Conservation (phyloP, 2,888 invertebrate species). For the Thumatha senex region DNA sequence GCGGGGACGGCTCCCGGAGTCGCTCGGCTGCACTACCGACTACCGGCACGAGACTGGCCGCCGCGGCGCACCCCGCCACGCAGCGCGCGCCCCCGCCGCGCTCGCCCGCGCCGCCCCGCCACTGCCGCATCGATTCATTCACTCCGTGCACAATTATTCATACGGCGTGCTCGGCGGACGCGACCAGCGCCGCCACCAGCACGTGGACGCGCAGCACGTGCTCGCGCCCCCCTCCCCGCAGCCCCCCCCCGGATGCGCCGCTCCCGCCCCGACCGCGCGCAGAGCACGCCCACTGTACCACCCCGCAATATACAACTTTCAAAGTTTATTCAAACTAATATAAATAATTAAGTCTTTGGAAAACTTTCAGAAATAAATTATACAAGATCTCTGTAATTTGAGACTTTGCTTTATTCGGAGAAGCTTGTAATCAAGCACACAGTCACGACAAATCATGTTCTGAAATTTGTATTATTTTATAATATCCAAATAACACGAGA, state of each 20-base stretch:
- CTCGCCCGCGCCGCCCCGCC: slow-evolving; percentile 57
- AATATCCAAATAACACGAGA: background rate
- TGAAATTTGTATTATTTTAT: background rate
- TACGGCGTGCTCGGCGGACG: slow-evolving; percentile 74
- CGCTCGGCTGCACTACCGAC: slow-evolving; percentile 87
- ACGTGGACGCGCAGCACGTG: slow-evolving; percentile 80
- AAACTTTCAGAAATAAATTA: slow-evolving; percentile 19
- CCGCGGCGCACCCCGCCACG: slow-evolving; percentile 75
- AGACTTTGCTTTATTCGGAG: background rate
- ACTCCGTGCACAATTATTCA: slow-evolving; percentile 81
- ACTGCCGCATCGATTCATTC: slow-evolving; percentile 81
- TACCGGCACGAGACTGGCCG: slow-evolving; percentile 88
- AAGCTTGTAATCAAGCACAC: background rate
- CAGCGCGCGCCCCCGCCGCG: slow-evolving; percentile 60
- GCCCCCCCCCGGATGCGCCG: slow-evolving; percentile 31
- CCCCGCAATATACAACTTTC: slow-evolving; percentile 38
- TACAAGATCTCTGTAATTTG: background rate
- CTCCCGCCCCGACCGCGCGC: slow-evolving; percentile 32
- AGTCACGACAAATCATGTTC: background rate
- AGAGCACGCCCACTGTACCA: slow-evolving; percentile 45
- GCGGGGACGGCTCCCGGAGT: slow-evolving; percentile 85
- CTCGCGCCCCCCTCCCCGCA: slow-evolving; percentile 54
- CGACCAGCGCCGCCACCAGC: slow-evolving; percentile 65
- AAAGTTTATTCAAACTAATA: slow-evolving; percentile 30
- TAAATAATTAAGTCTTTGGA: slow-evolving; percentile 22